Evolutionary conservation across 2,113 vertebrate genomes (phyloP), one percentile per base, ranked within the genome.

Genomic region (Myiozetetes cayanensis): DNA sequence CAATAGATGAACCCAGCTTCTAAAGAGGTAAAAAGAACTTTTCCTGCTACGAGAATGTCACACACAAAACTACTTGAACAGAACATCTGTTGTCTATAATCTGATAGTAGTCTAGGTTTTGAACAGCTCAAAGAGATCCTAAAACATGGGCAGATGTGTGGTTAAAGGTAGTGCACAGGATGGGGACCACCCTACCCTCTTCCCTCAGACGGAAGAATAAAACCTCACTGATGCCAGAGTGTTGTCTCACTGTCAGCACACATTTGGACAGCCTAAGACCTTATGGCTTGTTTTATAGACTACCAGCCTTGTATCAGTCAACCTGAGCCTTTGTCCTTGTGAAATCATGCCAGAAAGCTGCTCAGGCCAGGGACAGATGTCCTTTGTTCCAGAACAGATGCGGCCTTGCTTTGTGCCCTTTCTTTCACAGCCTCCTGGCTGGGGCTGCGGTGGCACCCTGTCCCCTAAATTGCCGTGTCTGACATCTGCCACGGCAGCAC

Each of bases 241-340:
- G 1, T 33, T 0, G 1, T n/a, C 61, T 89, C 67, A 30, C 87
- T 87, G 91, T 91, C 93, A 93, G 82, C 85, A 71, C 43, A 46
- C 83, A 84, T 84, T 74, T 90, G 82, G 67, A 59, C 70, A 80
- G 67, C 59, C 35, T 33, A 63, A 41, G 85, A 89, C 85, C 82
- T 79, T 68, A n/a, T 0, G 1, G 83, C 73, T 91, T 95, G 47
- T 91, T 97, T 95, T 93, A 94, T 85, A 68, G 88, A 92, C 44
- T 83, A 85, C 76, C 50, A 83, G 62, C 44, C 82, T 93, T 79
- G 66, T 58, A 83, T 90, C 61, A 56, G 87, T 78, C 90, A 96
- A 94, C 89, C 87, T 97, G 94, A 75, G 90, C 79, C 47, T 96
- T 96, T 96, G 93, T 96, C 92, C 66, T 72, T 92, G 90, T 93